Percentiles rank a stretch among this genome's conserved stretches.
phyloP scores from a whole-genome alignment of 2,113 vertebrate genomes.

The Oncorhynchus keta region DNA sequence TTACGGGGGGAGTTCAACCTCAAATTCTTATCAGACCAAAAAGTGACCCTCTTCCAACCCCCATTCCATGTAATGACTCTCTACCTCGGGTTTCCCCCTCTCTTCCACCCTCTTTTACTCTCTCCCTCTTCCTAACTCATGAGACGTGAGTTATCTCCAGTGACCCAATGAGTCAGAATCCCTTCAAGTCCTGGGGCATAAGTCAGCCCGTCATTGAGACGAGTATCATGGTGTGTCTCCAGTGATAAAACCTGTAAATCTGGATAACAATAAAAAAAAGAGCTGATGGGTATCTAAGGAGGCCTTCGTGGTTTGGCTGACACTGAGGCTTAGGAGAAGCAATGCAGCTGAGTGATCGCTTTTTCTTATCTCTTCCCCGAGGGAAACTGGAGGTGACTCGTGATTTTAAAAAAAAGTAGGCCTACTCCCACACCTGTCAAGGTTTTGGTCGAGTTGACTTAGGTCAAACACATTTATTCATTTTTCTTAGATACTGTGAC shows the following conservation, averaged over 20 bases:
- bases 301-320: conserved; percentile 16
- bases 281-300: neutral
- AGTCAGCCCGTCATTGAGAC: neutral
- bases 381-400: neutral
- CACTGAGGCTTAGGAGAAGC: too few species aligned
- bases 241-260: neutral
- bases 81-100: neutral
- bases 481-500: neutral
- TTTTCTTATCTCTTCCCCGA: conserved; percentile 24
- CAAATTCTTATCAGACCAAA: neutral
- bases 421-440: neutral
- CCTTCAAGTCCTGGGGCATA: neutral
- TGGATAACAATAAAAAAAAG: too few species aligned
- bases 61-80: neutral
- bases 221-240: neutral
- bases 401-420: too few species aligned
- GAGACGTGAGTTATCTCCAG: neutral
- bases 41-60: neutral
- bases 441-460: neutral
- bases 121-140: neutral
- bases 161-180: neutral
- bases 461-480: conserved; percentile 3
- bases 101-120: neutral
- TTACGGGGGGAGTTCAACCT: neutral
- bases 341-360: conserved; percentile 6